Base-by-base conservation (phyloP, 2,888 invertebrate genomes). In the Erpobdella octoculata region DNA sequence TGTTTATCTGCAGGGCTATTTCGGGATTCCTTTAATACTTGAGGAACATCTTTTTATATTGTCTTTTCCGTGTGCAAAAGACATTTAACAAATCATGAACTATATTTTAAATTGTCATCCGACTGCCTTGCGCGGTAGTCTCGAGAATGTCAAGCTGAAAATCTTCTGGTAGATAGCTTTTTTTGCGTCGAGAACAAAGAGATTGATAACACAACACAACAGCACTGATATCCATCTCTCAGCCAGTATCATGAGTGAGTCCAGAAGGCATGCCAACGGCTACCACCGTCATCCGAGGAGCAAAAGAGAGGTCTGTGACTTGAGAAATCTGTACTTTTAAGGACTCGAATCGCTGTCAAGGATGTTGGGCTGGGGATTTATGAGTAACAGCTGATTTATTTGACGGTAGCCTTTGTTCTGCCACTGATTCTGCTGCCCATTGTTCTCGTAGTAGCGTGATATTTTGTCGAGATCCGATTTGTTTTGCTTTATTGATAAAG, bases 301-400 rank as follows among this genome's bases (percentile, higher is more conserved):
- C 41, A 66, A 66, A 36, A 66, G 38, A 37, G 66, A 66, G 66
- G 66, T 66, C 12, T 62, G n/a, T n/a, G n/a, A 53, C 18, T 15
- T n/a, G n/a, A n/a, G n/a, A n/a, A n/a, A n/a, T n/a, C n/a, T n/a
- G n/a, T n/a, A n/a, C n/a, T n/a, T n/a, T n/a, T n/a, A n/a, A n/a
- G n/a, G n/a, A n/a, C n/a, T n/a, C n/a, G n/a, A n/a, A n/a, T n/a
- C n/a, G n/a, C n/a, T n/a, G n/a, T n/a, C n/a, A n/a, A n/a, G n/a
- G n/a, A n/a, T n/a, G n/a, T n/a, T n/a, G n/a, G n/a, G n/a, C n/a
- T n/a, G n/a, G n/a, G n/a, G n/a, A n/a, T n/a, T n/a, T n/a, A n/a
- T n/a, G n/a, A n/a, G n/a, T n/a, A n/a, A n/a, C n/a, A n/a, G n/a
- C n/a, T n/a, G n/a, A n/a, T n/a, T n/a, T n/a, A n/a, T n/a, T n/a